Evolutionary conservation across 1,140 invertebrate genomes (phyloP).

Genomic region (Heliothis subflexa): DNA sequence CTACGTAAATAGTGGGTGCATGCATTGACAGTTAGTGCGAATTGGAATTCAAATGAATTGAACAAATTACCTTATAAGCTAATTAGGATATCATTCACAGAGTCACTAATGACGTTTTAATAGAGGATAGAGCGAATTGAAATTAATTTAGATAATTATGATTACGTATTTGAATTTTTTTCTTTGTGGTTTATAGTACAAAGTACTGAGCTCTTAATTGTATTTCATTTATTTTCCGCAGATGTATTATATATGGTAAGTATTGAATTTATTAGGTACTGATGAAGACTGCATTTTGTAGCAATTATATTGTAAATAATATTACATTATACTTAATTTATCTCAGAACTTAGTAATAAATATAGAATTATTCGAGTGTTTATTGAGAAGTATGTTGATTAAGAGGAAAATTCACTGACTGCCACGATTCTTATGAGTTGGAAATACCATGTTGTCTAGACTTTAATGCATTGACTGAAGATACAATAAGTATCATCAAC

Average conservation of each 20-base stretch:
- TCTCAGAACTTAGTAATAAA: background rate
- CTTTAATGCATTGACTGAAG: background rate
- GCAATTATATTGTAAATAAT: no score
- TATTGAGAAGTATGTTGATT: background rate
- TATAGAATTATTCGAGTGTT: background rate
- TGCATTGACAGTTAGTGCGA: background rate
- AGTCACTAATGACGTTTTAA: background rate
- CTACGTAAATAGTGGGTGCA: conserved; percentile 18
- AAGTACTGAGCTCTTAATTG: background rate
- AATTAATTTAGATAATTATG: background rate
- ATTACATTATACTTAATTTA: background rate
- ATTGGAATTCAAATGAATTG: conserved; percentile 15
- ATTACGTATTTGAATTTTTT: background rate
- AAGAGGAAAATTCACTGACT: background rate
- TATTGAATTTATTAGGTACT: background rate
- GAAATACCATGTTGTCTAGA: background rate
- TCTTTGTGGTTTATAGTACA: background rate
- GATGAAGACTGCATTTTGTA: background rate
- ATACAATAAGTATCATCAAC: background rate
- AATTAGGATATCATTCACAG: background rate
- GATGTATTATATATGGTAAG: background rate
- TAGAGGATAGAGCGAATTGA: conserved; percentile 10
- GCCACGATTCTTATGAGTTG: background rate
- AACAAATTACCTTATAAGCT: background rate
- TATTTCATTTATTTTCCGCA: background rate